Conservation (phyloP, 2,797 vertebrate genomes). For the Sylvia borin region DNA sequence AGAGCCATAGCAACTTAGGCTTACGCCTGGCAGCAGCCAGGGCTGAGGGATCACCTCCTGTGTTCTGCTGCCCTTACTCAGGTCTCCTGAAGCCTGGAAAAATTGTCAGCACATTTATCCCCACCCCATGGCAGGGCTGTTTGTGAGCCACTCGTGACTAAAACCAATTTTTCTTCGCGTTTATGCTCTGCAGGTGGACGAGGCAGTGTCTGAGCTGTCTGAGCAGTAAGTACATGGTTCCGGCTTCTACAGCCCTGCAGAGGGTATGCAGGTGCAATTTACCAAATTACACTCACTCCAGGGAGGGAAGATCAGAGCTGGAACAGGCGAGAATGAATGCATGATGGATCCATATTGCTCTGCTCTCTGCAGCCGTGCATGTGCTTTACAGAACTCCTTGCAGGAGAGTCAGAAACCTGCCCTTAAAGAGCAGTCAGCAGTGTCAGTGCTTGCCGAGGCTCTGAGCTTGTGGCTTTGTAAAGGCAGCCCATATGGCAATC, state of each 20-base stretch:
- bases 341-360: fast-evolving
- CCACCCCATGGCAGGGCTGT: neutral
- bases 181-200: fast-evolving
- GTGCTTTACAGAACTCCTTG: neutral
- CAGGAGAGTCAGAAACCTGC: neutral
- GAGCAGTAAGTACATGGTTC: neutral
- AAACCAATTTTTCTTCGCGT: neutral
- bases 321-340: neutral
- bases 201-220: neutral
- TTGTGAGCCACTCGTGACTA: neutral
- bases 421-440: neutral
- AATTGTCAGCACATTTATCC: neutral
- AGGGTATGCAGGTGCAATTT: neutral
- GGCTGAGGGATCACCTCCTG: too few relatives aligned
- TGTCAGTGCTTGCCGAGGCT: neutral
- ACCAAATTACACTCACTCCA: neutral
- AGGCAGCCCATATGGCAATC: conserved; percentile 6
- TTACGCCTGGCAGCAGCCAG: neutral
- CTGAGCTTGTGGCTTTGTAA: neutral
- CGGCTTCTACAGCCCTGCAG: neutral
- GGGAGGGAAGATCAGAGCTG: neutral
- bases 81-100: neutral
- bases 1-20: neutral
- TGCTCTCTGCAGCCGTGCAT: neutral
- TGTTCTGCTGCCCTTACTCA: neutral